Base-by-base conservation (phyloP, 2,113 vertebrate species). In the Silurus asotus region DNA sequence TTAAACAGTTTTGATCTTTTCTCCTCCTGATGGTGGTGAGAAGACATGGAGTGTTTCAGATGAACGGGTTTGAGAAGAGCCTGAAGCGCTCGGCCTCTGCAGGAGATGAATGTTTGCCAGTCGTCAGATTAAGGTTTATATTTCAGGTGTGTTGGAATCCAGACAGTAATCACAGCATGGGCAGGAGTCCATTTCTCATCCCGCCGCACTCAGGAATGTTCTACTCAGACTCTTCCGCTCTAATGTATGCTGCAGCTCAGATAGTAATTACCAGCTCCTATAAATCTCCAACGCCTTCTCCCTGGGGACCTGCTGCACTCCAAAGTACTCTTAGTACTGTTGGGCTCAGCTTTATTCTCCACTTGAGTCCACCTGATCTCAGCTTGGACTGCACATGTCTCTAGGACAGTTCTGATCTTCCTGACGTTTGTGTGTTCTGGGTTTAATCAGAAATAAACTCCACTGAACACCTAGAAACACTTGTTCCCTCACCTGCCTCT, bases 121-220 rank as follows among this genome's bases (percentile, higher is more conserved):
- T 72, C 62, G 74, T 70, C 69, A 58, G 65, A 81, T 84, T 84
- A 56, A 3, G 25, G 67, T 45, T 87, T 80, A 61, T 78, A 77
- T 87, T 85, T 87, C 82, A 89, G 85, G 65, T 81, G 78, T 84
- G 48, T 84, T 86, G 64, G 88, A 84, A 82, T 82, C 77, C 78
- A 82, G 61, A 61, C 58, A 37, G 88, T 87, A 87, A 77, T 89
- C 86, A 74, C 69, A n/a, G 59, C 61, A 84, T 15, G 77, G 81
- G 64, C 76, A 78, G 82, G 28, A 55, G 58, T 45, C 59, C 51
- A 48, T 84, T 85, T 79, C 70, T 85, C 78, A 82, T 85, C 77
- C 62, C 64, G 28, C 53, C 10, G 28, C 56, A 37, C 61, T 77
- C 20, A 48, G 49, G 72, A 87, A 64, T 37, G 13, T 23, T 58